A percentile compares a stretch with the other conserved stretches of the same genome.
Evolutionary conservation across 1,140 invertebrate species (phyloP).

Genomic region (Drosophila watanabei): DNA sequence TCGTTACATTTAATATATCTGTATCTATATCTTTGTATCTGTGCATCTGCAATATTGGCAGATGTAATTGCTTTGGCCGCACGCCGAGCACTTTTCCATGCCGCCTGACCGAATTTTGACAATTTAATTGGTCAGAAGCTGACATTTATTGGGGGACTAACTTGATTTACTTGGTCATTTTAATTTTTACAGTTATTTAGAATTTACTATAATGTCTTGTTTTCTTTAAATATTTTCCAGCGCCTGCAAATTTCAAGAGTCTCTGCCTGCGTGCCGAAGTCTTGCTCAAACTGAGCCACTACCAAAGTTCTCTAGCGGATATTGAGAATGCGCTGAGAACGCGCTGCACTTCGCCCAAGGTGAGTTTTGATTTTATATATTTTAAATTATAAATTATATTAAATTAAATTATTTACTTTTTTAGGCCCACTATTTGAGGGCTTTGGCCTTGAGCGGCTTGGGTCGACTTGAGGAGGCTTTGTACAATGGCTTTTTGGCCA

Average conservation of each 20-base stretch:
- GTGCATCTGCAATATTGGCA: conserved; percentile 37
- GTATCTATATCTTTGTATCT: neutral
- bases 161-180: conserved; percentile 31
- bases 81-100: conserved; percentile 39
- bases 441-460: conserved; percentile 88
- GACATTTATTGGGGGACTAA: conserved; percentile 60
- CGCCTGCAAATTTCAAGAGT: conserved; percentile 89
- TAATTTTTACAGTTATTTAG: neutral
- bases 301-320: conserved; percentile 89
- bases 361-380: conserved; percentile 73
- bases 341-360: conserved; percentile 91
- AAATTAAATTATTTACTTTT: conserved; percentile 8
- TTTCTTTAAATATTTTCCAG: conserved; percentile 86
- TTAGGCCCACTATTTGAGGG: conserved; percentile 90
- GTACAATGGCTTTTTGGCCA: conserved; percentile 87
- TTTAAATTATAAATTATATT: neutral
- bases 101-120: conserved; percentile 38
- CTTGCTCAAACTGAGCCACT: conserved; percentile 88
- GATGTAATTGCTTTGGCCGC: conserved; percentile 33
- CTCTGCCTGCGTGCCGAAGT: conserved; percentile 90
- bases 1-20: neutral
- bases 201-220: conserved; percentile 13
- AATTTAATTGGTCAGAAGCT: conserved; percentile 53
- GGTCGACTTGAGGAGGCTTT: conserved; percentile 90
- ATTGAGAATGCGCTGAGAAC: conserved; percentile 89